phyloP scores from a whole-genome alignment of 2,888 invertebrate species.

The Hoplodrina ambigua region DNA sequence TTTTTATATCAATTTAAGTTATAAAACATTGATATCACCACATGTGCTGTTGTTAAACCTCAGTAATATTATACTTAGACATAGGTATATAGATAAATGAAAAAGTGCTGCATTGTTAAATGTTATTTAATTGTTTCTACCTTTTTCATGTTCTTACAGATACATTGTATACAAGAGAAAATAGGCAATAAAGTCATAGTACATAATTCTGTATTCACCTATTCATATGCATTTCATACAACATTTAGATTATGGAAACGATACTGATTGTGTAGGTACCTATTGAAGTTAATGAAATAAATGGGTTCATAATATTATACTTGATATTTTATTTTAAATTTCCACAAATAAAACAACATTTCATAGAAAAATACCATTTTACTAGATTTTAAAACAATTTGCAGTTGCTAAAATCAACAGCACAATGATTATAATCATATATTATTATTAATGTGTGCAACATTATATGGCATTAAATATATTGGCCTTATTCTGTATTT shows the following conservation, averaged over 20 bases:
- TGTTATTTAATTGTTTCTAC: slow-evolving; percentile 25
- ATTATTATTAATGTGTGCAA: slow-evolving; percentile 46
- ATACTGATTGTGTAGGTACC: slow-evolving; percentile 45
- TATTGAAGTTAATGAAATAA: slow-evolving; percentile 47
- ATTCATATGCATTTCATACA: slow-evolving; percentile 28
- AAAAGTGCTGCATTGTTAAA: neutral
- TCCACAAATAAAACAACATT: slow-evolving; percentile 60
- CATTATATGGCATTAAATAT: slow-evolving; percentile 33
- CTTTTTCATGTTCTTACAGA: neutral
- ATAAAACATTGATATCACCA: slow-evolving; percentile 8
- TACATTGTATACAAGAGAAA: slow-evolving; percentile 10
- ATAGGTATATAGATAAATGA: neutral
- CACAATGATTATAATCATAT: slow-evolving; percentile 49
- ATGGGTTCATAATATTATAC: slow-evolving; percentile 35
- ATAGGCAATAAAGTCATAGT: slow-evolving; percentile 3
- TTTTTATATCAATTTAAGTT: neutral
- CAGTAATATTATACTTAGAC: neutral
- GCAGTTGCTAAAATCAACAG: slow-evolving; percentile 50
- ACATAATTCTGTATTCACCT: slow-evolving; percentile 15
- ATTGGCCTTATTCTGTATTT: slow-evolving; percentile 13
- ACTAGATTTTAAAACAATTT: slow-evolving; percentile 62
- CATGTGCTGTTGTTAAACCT: slow-evolving; percentile 7
- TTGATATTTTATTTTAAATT: slow-evolving; percentile 20
- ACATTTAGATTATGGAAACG: slow-evolving; percentile 42
- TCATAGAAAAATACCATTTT: slow-evolving; percentile 68